These are phyloP conservation scores for Drosophila jambulina DNA, from an alignment of 1,140 invertebrate species.

Conservation along the genomic window DNA sequence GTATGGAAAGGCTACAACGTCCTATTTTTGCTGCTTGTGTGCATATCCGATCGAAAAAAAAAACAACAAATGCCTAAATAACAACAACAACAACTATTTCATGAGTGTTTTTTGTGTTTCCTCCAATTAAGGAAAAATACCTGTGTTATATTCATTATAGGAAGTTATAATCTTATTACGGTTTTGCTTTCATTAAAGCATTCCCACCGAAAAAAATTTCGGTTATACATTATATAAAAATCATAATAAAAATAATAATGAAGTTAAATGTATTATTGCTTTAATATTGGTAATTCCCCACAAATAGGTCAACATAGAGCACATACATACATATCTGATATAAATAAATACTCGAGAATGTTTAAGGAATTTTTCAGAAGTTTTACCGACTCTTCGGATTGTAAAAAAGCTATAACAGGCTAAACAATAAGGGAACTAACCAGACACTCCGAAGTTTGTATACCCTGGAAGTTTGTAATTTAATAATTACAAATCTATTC, in stretches of 20 bases:
- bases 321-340: too few species aligned
- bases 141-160: constrained; percentile 79
- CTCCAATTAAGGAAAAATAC: constrained; percentile 52
- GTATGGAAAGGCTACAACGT: constrained; percentile 25
- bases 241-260: constrained; percentile 75
- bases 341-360: too few species aligned
- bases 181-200: constrained; percentile 80
- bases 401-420: too few species aligned
- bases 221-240: constrained; percentile 74
- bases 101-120: constrained; percentile 68
- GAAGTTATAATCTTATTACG: constrained; percentile 78
- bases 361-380: too few species aligned
- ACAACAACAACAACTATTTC: constrained; percentile 38
- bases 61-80: constrained; percentile 22
- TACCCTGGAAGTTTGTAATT: too few species aligned
- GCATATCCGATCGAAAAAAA: constrained; percentile 32
- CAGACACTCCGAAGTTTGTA: too few species aligned
- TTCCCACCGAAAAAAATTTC: constrained; percentile 75
- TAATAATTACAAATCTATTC: too few species aligned
- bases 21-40: constrained; percentile 36
- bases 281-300: constrained; percentile 13
- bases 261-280: constrained; percentile 55
- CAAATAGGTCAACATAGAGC: background rate
- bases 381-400: too few species aligned
- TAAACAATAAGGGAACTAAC: too few species aligned